phyloP scores from a whole-genome alignment of 2,888 invertebrate genomes.

The Aphodius granarius region DNA sequence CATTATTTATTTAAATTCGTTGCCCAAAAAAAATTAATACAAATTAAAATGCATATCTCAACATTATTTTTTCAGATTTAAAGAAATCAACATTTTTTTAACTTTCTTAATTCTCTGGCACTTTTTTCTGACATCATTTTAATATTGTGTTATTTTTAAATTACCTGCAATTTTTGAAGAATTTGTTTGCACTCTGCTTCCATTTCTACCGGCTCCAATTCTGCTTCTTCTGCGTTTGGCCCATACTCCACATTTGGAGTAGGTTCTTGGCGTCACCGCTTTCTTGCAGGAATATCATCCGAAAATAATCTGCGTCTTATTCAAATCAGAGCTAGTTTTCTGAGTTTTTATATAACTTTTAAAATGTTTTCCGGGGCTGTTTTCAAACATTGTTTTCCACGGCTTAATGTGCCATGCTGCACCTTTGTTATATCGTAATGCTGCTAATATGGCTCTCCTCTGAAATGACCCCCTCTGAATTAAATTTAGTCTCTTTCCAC shows the following conservation, averaged over 20 bases:
- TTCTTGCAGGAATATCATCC: not conserved
- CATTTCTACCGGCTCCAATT: not conserved
- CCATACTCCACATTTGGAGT: not conserved
- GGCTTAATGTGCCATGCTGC: conserved; percentile 6
- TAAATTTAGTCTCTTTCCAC: conserved; percentile 42
- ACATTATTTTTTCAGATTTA: too few relatives aligned
- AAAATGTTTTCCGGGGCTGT: conserved; percentile 16
- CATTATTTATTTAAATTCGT: not conserved
- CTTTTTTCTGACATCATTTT: too few relatives aligned
- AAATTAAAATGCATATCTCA: not conserved
- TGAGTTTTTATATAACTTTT: conserved; percentile 4
- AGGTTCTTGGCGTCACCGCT: not conserved
- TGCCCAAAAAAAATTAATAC: not conserved
- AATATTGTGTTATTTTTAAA: not conserved
- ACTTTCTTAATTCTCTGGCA: too few relatives aligned
- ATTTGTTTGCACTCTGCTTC: conserved; percentile 12
- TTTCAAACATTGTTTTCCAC: conserved; percentile 6
- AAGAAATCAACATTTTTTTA: too few relatives aligned
- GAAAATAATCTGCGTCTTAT: not conserved
- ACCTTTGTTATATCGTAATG: conserved; percentile 37
- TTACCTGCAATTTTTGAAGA: not conserved
- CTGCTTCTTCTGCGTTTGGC: not conserved
- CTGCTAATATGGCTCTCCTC: conserved; percentile 39
- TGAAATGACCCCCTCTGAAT: conserved; percentile 36
- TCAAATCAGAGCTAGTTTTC: not conserved